Evolutionary conservation across 2,113 vertebrate species (phyloP).

Genomic region (Herpetotheres cachinnans): DNA sequence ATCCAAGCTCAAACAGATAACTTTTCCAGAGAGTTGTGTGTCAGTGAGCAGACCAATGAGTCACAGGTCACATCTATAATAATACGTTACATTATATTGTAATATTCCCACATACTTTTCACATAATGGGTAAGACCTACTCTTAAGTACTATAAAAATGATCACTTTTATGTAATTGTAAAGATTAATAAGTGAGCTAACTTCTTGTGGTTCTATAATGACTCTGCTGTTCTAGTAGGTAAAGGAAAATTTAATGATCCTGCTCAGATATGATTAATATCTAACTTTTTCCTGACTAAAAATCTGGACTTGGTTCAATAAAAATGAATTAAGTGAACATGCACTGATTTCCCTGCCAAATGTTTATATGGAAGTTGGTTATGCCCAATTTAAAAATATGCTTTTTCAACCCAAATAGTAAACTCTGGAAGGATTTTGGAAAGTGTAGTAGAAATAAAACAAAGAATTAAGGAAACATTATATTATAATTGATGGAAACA

Average conservation of each 20-base stretch:
- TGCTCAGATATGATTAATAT: conserved; percentile 72
- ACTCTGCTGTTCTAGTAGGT: conserved; percentile 63
- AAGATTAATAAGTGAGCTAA: conserved; percentile 71
- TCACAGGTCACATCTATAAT: conserved; percentile 65
- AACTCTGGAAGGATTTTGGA: conserved; percentile 51
- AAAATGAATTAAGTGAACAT: conserved; percentile 74
- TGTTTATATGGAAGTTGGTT: conserved; percentile 60
- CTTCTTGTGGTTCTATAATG: conserved; percentile 71
- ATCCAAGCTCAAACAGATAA: conserved; percentile 49
- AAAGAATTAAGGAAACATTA: conserved; percentile 54
- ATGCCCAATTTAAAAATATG: conserved; percentile 71
- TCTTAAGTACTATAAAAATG: conserved; percentile 70
- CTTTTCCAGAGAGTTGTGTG: conserved; percentile 22
- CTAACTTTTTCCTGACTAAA: conserved; percentile 68
- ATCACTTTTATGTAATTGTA: conserved; percentile 72
- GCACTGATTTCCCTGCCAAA: conserved; percentile 64
- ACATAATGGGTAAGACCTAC: conserved; percentile 57
- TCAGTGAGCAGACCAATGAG: conserved; percentile 41
- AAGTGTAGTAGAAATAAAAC: conserved; percentile 49
- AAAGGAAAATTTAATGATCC: conserved; percentile 73
- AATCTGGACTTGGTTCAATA: conserved; percentile 72
- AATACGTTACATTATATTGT: conserved; percentile 55
- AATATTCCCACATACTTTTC: conserved; percentile 49
- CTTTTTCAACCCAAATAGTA: conserved; percentile 59
- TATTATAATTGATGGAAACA: conserved; percentile 49